Evolutionary conservation across 2,113 vertebrate genomes (phyloP).

Genomic region (Lanius ludovicianus): DNA sequence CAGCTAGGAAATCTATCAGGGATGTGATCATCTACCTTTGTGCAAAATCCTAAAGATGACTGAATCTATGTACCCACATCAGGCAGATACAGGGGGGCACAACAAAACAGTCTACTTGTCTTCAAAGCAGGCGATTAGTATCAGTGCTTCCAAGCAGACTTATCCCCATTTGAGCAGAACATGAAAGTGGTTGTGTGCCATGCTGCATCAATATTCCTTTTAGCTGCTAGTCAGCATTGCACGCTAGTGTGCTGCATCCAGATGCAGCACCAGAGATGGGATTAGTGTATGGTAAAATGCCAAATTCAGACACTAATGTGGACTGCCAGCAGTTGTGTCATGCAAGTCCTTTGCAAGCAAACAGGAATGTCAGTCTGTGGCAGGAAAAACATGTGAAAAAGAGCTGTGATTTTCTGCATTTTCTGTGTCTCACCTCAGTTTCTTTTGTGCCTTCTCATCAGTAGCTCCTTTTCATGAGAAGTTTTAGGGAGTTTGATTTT

Average conservation of each 20-base stretch:
- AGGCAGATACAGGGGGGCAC: background rate
- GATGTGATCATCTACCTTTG: background rate
- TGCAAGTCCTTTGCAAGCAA: background rate
- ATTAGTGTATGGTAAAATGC: background rate
- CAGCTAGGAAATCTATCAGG: background rate
- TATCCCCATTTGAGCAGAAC: background rate
- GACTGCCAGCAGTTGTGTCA: background rate
- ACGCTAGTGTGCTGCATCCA: fast-evolving
- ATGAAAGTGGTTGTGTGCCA: background rate
- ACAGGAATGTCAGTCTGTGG: background rate
- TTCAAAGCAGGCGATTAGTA: background rate
- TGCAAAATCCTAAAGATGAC: background rate
- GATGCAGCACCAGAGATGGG: background rate
- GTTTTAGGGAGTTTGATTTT: background rate
- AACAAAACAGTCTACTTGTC: background rate
- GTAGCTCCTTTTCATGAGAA: background rate
- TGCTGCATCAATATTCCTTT: background rate
- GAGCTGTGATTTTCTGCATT: fast-evolving
- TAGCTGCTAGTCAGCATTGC: background rate
- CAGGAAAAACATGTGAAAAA: background rate
- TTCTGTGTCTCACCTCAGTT: background rate
- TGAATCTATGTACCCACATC: background rate
- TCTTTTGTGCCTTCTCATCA: background rate
- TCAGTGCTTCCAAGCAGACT: background rate
- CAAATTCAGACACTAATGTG: background rate